Percentiles rank a stretch among this genome's conserved stretches.
phyloP scores from a whole-genome alignment of 2,797 vertebrate species.

The Discoglossus pictus region DNA sequence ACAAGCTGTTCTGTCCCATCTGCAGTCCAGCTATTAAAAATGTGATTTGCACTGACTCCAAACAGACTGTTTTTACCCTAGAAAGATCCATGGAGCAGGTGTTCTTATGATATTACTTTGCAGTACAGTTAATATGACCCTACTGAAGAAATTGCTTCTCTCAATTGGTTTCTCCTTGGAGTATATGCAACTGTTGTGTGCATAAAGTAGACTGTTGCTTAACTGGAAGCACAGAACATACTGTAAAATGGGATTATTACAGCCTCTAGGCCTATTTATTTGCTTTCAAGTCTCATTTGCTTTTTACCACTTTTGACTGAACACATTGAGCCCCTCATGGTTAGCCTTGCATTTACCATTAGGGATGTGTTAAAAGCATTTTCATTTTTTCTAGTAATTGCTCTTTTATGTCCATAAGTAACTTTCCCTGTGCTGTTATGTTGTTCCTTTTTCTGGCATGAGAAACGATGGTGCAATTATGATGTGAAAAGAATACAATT shows the following conservation, averaged over 20 bases:
- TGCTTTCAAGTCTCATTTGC: slow-evolving; percentile 29
- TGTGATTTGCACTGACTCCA: slow-evolving; percentile 54
- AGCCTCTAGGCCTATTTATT: slow-evolving; percentile 21
- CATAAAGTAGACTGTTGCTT: slow-evolving; percentile 33
- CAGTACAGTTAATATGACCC: slow-evolving; percentile 31
- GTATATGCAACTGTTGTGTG: slow-evolving; percentile 34
- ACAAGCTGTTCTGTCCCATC: slow-evolving; percentile 52
- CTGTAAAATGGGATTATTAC: slow-evolving; percentile 35
- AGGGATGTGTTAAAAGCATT: slow-evolving; percentile 36
- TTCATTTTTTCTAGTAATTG: slow-evolving; percentile 25
- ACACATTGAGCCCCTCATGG: slow-evolving; percentile 1
- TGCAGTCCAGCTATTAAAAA: slow-evolving; percentile 48
- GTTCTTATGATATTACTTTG: slow-evolving; percentile 47
- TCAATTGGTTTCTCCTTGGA: slow-evolving; percentile 34
- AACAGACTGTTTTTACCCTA: slow-evolving; percentile 40
- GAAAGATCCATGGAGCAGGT: slow-evolving; percentile 33
- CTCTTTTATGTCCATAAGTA: slow-evolving; percentile 1
- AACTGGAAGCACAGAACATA: slow-evolving; percentile 2
- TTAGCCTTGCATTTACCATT: slow-evolving; percentile 15
- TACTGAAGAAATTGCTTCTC: slow-evolving; percentile 17
- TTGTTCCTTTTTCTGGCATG: too few species aligned
- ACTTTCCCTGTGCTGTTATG: too few species aligned
- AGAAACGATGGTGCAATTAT: too few species aligned
- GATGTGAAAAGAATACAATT: too few species aligned
- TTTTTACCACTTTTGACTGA: slow-evolving; percentile 18